These are phyloP conservation scores for Drosophila baimaii DNA, from an alignment of 1,140 invertebrate species.

Conservation along the genomic window DNA sequence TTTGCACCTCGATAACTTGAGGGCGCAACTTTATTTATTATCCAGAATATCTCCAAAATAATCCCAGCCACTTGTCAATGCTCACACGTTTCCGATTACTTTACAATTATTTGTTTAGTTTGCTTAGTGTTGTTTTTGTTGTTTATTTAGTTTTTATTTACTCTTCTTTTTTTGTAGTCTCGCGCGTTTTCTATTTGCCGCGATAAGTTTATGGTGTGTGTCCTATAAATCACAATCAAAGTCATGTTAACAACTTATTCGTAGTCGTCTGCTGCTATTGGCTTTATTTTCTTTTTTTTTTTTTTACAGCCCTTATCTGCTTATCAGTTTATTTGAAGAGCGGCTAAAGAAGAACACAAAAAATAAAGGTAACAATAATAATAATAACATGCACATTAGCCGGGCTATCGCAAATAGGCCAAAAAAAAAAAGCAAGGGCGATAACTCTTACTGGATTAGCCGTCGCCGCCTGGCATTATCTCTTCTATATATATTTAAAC, in stretches of 20 bases:
- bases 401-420: constrained; percentile 41
- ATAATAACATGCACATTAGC: constrained; percentile 46
- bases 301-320: constrained; percentile 58
- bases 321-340: constrained; percentile 50
- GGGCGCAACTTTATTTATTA: neutral
- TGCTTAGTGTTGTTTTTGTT: neutral
- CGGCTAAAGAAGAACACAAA: constrained; percentile 14
- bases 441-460: constrained; percentile 48
- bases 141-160: neutral
- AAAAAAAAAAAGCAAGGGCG: constrained; percentile 35
- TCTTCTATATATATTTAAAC: constrained; percentile 26
- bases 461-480: constrained; percentile 29
- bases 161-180: constrained; percentile 1
- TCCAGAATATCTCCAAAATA: neutral
- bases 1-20: neutral
- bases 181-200: constrained; percentile 14
- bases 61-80: neutral
- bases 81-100: constrained; percentile 19
- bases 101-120: constrained; percentile 19
- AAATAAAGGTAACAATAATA: constrained; percentile 22
- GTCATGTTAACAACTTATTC: constrained; percentile 63
- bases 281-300: too few relatives aligned
- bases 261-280: constrained; percentile 28
- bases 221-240: constrained; percentile 63
- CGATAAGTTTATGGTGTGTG: constrained; percentile 56